Evolutionary conservation across 2,888 invertebrate genomes (phyloP), one percentile per base, ranked within the genome.

Genomic region (Spodoptera picta): DNA sequence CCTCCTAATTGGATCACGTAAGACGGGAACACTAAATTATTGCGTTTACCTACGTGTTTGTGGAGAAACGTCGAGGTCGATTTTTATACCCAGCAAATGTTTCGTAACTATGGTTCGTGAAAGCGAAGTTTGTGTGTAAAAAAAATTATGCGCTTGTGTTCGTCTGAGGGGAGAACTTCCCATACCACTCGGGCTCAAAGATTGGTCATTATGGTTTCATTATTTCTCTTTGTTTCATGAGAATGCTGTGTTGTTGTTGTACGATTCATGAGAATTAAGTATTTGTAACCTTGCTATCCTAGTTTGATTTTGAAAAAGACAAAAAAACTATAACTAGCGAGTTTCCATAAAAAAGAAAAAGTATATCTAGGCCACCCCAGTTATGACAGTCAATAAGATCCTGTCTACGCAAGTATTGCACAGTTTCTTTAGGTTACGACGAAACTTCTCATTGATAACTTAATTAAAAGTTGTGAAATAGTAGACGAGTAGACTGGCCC

Each of bases 1-100:
- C 45, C 50, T 61, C 62, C 56, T 77, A 77, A 77, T 77, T 77
- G 80, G 77, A 79, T 77, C 77, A 77, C 77, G 77, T 77, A 77
- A 73, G 64, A 59, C 57, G 66, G 65, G 75, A 75, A 45, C 65
- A 76, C 77, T 77, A 79, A 79, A 77, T 77, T 79, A 79, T 77
- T 73, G 56, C 77, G 61, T 67, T 67, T 65, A 79, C 73, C 77
- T 69, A 60, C 62, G 60, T 77, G 80, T 73, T 79, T 79, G 77
- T 64, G 58, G 55, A 65, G 43, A 70, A 63, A 59, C 46, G 42
- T 46, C 45, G 76, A 65, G 59, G 42, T 43, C 27, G 52, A 46
- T 27, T 75, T 75, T 64, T 56, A 72, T 72, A 71, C 65, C 45
- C 65, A 46, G 45, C 14, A 23, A 36, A 36, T 36, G 36, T 23